Evolutionary conservation across 2,888 invertebrate species (phyloP).

Genomic region (Stenolophus ochropezus): DNA sequence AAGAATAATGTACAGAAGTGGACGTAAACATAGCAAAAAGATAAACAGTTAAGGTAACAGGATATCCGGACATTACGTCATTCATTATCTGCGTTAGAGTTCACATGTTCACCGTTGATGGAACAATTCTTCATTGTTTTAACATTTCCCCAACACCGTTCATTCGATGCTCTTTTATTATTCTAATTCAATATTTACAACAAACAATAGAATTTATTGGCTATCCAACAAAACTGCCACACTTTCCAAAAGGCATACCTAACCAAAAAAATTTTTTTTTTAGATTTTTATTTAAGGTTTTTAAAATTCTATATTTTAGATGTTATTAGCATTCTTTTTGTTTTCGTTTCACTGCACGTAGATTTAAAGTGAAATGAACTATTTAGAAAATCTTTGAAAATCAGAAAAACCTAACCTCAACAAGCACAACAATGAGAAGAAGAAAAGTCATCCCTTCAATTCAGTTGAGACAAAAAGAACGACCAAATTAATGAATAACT

Average conservation of each 20-base stretch:
- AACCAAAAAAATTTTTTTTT: too few relatives aligned
- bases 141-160: not conserved
- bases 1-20: not conserved
- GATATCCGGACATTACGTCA: conserved; percentile 34
- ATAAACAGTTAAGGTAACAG: conserved; percentile 24
- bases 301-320: too few relatives aligned
- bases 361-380: too few relatives aligned
- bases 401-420: too few relatives aligned
- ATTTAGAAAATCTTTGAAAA: too few relatives aligned
- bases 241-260: not conserved
- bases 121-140: conserved; percentile 18
- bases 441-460: too few relatives aligned
- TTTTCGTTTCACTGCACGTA: too few relatives aligned
- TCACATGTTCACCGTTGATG: not conserved
- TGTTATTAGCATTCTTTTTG: too few relatives aligned
- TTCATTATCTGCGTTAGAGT: conserved; percentile 15
- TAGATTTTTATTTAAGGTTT: too few relatives aligned
- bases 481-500: too few relatives aligned
- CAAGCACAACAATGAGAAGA: too few relatives aligned
- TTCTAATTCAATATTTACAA: not conserved
- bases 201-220: not conserved
- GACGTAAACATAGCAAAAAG: not conserved
- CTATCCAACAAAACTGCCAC: not conserved
- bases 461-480: too few relatives aligned
- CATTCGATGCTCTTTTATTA: not conserved